Evolutionary conservation across 2,797 vertebrate genomes (phyloP).

Genomic region (Melanotaenia pygmaea): DNA sequence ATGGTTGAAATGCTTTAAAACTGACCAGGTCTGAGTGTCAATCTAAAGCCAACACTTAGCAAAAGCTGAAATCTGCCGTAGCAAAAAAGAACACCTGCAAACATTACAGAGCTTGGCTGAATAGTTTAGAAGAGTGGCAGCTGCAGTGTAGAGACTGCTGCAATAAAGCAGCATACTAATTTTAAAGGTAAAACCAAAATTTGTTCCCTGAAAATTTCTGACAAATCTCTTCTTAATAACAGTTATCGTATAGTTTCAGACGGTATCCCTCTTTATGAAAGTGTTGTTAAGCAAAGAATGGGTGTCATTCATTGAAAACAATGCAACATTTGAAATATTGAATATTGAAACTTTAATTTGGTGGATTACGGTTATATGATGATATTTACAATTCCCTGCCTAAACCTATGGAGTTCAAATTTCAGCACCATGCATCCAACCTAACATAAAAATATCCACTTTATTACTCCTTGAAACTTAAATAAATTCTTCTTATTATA

Average conservation of each 20-base stretch:
- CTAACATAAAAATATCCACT: neutral
- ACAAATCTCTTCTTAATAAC: too few relatives aligned
- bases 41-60: neutral
- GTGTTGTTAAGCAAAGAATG: too few relatives aligned
- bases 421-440: neutral
- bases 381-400: neutral
- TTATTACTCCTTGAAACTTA: neutral
- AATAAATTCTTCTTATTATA: neutral
- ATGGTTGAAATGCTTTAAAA: neutral
- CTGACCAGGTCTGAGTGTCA: neutral
- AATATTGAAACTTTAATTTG: too few relatives aligned
- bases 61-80: neutral
- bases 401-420: neutral
- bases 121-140: neutral
- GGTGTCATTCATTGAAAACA: too few relatives aligned
- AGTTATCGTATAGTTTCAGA: too few relatives aligned
- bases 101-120: neutral
- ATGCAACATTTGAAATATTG: too few relatives aligned
- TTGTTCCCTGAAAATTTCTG: too few relatives aligned
- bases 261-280: too few relatives aligned
- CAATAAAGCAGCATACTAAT: too few relatives aligned
- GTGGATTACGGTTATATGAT: neutral
- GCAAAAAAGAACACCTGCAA: neutral
- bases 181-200: too few relatives aligned
- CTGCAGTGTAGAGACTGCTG: neutral